Evolutionary conservation across 2,888 invertebrate species (phyloP).

Genomic region (Hydropsyche betteni): DNA sequence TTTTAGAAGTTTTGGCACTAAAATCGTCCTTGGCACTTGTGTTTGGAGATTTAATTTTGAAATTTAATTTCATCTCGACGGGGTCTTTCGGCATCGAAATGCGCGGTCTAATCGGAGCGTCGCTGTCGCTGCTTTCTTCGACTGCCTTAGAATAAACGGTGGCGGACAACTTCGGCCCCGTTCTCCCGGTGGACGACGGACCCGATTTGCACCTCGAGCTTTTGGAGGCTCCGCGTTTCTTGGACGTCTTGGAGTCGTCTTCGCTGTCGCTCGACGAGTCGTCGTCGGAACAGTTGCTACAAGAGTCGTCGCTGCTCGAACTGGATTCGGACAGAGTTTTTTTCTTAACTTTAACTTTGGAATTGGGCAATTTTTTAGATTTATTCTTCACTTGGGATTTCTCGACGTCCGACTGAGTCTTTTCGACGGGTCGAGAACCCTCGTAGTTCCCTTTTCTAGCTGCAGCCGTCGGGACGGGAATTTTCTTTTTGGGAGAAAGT

Average conservation of each 20-base stretch:
- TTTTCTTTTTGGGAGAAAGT: conserved; percentile 58
- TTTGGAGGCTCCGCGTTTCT: conserved; percentile 6
- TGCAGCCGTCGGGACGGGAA: conserved; percentile 55
- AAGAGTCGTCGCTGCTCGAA: conserved; percentile 64
- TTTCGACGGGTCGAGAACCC: conserved; percentile 44
- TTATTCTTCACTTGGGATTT: conserved; percentile 49
- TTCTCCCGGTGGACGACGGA: conserved; percentile 57
- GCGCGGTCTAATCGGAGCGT: conserved; percentile 52
- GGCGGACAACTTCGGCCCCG: conserved; percentile 62
- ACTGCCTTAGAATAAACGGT: conserved; percentile 55
- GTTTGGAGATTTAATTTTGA: conserved; percentile 43
- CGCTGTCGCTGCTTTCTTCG: conserved; percentile 58
- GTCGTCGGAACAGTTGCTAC: conserved; percentile 57
- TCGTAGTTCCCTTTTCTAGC: conserved; percentile 55
- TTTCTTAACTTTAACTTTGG: conserved; percentile 46
- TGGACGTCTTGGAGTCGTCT: conserved; percentile 23
- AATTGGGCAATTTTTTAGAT: conserved; percentile 41
- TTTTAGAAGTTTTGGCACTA: conserved; percentile 47
- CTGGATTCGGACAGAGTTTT: conserved; percentile 59
- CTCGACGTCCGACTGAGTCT: conserved; percentile 53
- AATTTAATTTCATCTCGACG: conserved; percentile 51
- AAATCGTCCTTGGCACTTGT: conserved; percentile 60
- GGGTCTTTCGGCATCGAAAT: conserved; percentile 50
- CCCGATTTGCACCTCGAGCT: conserved; percentile 9
- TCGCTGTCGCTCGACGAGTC: conserved; percentile 57